Evolutionary conservation across 2,113 vertebrate genomes (phyloP).

Genomic region (Cichladusa arquata): DNA sequence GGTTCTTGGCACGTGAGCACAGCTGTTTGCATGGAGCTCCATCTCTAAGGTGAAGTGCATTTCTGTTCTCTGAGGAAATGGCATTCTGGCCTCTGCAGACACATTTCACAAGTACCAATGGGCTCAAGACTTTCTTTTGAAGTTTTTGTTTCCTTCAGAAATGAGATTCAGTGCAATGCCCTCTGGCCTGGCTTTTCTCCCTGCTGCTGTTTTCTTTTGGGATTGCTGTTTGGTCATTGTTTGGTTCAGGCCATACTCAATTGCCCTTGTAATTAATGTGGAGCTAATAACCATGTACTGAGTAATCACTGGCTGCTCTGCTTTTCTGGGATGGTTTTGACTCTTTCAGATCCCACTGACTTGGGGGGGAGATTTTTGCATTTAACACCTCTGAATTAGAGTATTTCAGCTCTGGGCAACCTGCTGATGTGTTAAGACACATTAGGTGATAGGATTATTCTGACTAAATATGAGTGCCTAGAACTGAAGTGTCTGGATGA

Average conservation of each 20-base stretch:
- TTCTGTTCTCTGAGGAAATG: neutral
- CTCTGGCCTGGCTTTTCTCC: slow-evolving; percentile 46
- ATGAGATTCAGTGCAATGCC: neutral
- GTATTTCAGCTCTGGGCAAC: neutral
- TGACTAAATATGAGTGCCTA: neutral
- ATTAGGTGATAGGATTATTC: neutral
- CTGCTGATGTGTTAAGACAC: neutral
- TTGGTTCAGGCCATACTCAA: slow-evolving; percentile 5
- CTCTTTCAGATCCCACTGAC: neutral
- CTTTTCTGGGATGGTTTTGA: neutral
- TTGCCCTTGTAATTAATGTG: slow-evolving; percentile 41
- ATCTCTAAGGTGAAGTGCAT: neutral
- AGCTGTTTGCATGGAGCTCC: neutral
- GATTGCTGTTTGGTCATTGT: slow-evolving; percentile 45
- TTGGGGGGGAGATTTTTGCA: neutral
- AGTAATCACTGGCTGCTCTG: neutral
- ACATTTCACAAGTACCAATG: neutral
- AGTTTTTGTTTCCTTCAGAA: slow-evolving; percentile 20
- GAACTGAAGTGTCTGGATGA: neutral
- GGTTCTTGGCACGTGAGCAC: neutral
- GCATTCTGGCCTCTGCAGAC: neutral
- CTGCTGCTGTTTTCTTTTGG: slow-evolving; percentile 45
- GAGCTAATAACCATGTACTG: slow-evolving; percentile 15
- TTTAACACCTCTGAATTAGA: neutral
- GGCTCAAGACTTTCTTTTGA: slow-evolving; percentile 25